Percentiles rank a stretch among this genome's conserved stretches.
phyloP scores from a whole-genome alignment of 2,888 invertebrate species.

The Pinctada fucata region DNA sequence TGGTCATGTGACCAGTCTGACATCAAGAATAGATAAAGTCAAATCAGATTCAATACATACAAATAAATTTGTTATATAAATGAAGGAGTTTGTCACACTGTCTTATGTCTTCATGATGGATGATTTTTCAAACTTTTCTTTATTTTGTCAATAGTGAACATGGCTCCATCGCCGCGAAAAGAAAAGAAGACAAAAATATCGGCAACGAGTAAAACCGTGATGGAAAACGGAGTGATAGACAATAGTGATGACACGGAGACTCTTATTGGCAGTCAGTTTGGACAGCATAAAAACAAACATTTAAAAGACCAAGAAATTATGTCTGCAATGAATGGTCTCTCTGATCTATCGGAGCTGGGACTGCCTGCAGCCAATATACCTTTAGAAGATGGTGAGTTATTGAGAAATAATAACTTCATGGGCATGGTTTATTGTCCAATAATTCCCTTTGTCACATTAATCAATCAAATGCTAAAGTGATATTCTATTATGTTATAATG shows the following conservation, averaged over 20 bases:
- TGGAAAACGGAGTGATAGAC: conserved; percentile 60
- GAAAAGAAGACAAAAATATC: conserved; percentile 63
- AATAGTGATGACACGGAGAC: conserved; percentile 61
- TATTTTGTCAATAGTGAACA: conserved; percentile 26
- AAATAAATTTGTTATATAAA: no score
- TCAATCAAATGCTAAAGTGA: no score
- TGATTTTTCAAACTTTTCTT: no score
- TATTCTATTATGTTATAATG: no score
- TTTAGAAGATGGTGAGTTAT: conserved; percentile 43
- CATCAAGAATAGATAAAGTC: no score
- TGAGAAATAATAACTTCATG: no score
- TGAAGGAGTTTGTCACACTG: no score
- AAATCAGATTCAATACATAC: no score
- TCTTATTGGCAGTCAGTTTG: conserved; percentile 61
- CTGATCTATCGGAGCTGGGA: conserved; percentile 56
- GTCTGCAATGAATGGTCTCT: conserved; percentile 46
- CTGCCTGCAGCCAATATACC: conserved; percentile 57
- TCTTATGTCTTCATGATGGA: no score
- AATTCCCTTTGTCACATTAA: no score
- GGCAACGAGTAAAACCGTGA: conserved; percentile 58
- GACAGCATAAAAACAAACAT: conserved; percentile 55
- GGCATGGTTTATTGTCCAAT: no score
- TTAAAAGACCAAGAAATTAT: conserved; percentile 50
- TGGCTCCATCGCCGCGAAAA: conserved; percentile 47
- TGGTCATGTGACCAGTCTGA: no score